Percentiles rank a stretch among this genome's conserved stretches.
Evolutionary conservation across 1,140 invertebrate genomes (phyloP).

Genomic region (Lamellibrachia luymesi): DNA sequence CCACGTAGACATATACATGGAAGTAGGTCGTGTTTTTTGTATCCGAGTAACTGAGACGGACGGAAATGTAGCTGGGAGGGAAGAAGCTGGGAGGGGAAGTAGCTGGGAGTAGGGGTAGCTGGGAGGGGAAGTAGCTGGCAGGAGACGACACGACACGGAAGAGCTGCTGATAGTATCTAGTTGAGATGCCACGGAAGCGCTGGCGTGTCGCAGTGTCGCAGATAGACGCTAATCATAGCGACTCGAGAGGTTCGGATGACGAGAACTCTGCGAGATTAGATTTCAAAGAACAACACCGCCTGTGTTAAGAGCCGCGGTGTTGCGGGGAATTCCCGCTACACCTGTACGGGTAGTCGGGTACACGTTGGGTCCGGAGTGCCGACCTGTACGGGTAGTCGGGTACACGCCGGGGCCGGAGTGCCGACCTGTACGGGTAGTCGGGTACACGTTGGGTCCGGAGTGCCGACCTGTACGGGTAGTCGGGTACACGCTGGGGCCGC

Average conservation of each 20-base stretch:
- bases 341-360: too few relatives aligned
- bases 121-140: not conserved
- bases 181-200: not conserved
- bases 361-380: too few relatives aligned
- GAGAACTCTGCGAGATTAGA: not conserved
- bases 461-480: too few relatives aligned
- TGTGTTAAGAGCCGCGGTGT: not conserved
- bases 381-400: too few relatives aligned
- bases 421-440: too few relatives aligned
- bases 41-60: too few relatives aligned
- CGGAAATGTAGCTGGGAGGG: not conserved
- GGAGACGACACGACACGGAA: not conserved
- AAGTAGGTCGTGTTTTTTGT: too few relatives aligned
- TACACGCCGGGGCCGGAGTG: too few relatives aligned
- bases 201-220: not conserved
- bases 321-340: not conserved
- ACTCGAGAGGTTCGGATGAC: not conserved
- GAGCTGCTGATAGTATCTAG: not conserved
- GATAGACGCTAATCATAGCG: not conserved
- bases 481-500: too few relatives aligned
- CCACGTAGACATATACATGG: too few relatives aligned
- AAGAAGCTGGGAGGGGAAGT: not conserved
- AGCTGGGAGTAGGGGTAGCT: too few relatives aligned
- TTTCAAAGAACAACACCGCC: not conserved
- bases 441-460: too few relatives aligned